phyloP scores from a whole-genome alignment of 2,797 vertebrate species.

The Megalops cyprinoides region DNA sequence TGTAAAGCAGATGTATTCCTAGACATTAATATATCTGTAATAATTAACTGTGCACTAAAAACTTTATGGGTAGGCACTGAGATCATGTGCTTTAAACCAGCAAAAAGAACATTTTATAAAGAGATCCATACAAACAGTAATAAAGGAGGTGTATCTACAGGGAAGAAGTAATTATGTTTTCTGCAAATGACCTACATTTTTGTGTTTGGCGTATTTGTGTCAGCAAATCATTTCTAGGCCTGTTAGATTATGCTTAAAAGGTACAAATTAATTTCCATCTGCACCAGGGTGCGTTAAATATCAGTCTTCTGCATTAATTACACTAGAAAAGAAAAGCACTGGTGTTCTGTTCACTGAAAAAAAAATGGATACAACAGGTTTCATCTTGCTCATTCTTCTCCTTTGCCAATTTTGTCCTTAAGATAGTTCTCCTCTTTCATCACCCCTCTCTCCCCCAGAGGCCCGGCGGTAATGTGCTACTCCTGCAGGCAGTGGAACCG shows the following conservation, averaged over 20 bases:
- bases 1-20: background rate
- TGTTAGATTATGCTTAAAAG: conserved; percentile 24
- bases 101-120: conserved; percentile 1
- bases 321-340: background rate
- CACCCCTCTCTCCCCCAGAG: background rate
- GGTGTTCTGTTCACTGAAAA: background rate
- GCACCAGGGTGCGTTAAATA: conserved; percentile 18
- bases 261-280: conserved; percentile 21
- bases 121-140: conserved; percentile 27
- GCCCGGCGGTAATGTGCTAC: background rate
- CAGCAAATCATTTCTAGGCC: conserved; percentile 43
- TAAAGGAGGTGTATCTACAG: conserved; percentile 8
- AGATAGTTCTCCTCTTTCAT: background rate
- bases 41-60: conserved; percentile 22
- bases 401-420: conserved; percentile 3
- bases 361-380: background rate
- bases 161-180: conserved; percentile 18
- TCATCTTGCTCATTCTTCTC: conserved; percentile 15
- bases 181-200: conserved; percentile 13
- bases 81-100: conserved; percentile 1
- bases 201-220: conserved; percentile 33
- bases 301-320: conserved; percentile 25
- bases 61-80: conserved; percentile 29
- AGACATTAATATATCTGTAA: conserved; percentile 5
- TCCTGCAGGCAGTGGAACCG: background rate